Percentiles rank a stretch among this genome's conserved stretches.
Evolutionary conservation across 2,113 vertebrate species (phyloP).

Genomic region (Bufo bufo): DNA sequence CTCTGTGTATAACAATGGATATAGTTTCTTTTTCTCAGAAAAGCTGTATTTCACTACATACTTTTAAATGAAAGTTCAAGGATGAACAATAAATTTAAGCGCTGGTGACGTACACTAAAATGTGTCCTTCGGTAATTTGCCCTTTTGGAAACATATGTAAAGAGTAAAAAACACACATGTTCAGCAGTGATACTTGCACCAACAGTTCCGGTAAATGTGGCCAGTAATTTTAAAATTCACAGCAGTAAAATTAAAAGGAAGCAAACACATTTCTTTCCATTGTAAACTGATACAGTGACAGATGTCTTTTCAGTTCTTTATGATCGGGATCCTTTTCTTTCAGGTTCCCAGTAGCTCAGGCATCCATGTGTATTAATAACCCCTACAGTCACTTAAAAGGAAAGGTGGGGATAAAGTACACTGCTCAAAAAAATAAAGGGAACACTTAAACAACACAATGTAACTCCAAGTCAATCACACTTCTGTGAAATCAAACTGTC

Average conservation of each 20-base stretch:
- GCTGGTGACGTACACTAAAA: not conserved
- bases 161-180: slow-evolving; percentile 17
- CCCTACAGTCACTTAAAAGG: not conserved
- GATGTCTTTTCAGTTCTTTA: slow-evolving; percentile 3
- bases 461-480: too few relatives aligned
- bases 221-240: not conserved
- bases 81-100: not conserved
- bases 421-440: too few relatives aligned
- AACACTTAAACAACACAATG: too few relatives aligned
- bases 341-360: not conserved
- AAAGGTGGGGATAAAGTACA: too few relatives aligned
- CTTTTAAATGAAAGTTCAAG: not conserved
- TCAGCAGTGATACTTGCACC: not conserved
- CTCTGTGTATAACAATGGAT: not conserved
- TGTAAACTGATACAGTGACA: slow-evolving; percentile 20
- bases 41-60: not conserved
- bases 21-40: not conserved
- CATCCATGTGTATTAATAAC: slow-evolving; percentile 9
- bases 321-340: not conserved
- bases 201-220: slow-evolving; percentile 13
- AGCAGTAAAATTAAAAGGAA: slow-evolving; percentile 1
- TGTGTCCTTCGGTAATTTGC: not conserved
- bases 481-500: too few relatives aligned
- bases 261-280: not conserved
- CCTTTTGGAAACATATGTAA: not conserved